Base-by-base conservation (phyloP, 2,888 invertebrate species). In the Dastarcus helophoroides region DNA sequence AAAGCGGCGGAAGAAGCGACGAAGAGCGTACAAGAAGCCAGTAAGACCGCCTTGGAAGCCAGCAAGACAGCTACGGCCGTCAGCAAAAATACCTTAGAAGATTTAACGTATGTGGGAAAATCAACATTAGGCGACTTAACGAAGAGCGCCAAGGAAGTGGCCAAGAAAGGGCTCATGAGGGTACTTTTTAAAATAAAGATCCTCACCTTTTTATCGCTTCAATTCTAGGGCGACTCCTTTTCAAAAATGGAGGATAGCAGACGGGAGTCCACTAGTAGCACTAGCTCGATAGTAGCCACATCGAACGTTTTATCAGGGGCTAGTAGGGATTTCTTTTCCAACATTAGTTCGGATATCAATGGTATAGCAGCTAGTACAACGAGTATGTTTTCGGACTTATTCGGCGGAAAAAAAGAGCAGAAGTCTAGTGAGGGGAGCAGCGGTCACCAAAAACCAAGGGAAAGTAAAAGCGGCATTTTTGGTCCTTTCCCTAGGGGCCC, bases 371-470 rank as follows among this genome's bases (percentile, higher is more conserved):
- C 89, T 1, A 89, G 93, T 41, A 93, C 91, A 1, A 79, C 86
- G 9, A 90, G 79, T 58, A 91, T 94, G 76, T 86, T 95, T 55
- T 89, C 89, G 32, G 94, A 90, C 58, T 73, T 95, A 47, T 93
- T 95, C 59, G 89, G 93, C 57, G 68, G 67, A 21, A 77, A 75
- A 59, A 76, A 58, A 39, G 44, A 41, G 32, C 47, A 48, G 32
- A 40, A 43, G n/a, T 30, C 11, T 23, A 42, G 42, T 25, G 53
- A 49, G 22, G 54, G 53, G 19, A 48, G 47, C 13, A 52, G 50
- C 21, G 47, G 47, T 36, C 38, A 62, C 29, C 63, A 52, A 37
- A 47, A 46, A 22, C 55, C 53, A 37, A 67, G 61, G 52, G 54
- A 58, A 5, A 42, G 41, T 2, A 69, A 65, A 48, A 64, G 66